Percentiles rank a stretch among this genome's conserved stretches.
Conservation (phyloP, 53 echinoderm and acorn worm genomes). For the Apostichopus leukothele region DNA sequence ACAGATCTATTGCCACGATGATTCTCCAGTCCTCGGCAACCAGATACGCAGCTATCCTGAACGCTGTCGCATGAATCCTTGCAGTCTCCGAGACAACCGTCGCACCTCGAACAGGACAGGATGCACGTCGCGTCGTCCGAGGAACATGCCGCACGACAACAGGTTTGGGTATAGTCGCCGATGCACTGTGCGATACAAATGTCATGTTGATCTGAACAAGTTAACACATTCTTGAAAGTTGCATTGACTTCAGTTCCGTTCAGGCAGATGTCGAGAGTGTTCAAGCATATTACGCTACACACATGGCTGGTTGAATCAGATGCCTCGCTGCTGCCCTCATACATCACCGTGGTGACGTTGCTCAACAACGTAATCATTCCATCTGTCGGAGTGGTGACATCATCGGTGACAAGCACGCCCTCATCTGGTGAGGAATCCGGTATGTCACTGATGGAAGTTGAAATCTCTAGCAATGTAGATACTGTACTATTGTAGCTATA, state of each 20-base stretch:
- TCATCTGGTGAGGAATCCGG: background rate
- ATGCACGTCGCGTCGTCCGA: background rate
- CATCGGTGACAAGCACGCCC: background rate
- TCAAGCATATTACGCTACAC: constrained; percentile 1
- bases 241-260: background rate
- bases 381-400: background rate
- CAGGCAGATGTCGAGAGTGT: background rate
- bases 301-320: background rate
- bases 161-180: background rate
- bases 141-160: background rate
- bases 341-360: background rate
- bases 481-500: background rate
- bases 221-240: background rate
- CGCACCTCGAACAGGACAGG: background rate
- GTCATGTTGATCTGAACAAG: background rate
- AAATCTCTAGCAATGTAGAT: background rate
- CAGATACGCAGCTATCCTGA: constrained; percentile 33
- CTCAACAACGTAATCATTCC: background rate
- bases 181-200: constrained; percentile 16
- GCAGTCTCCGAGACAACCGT: background rate
- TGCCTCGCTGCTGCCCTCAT: background rate
- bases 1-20: background rate
- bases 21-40: background rate
- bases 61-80: constrained; percentile 22
- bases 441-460: background rate